These are phyloP conservation scores for Hermaeophaga mercurialis DNA, from an alignment of 2,888 invertebrate species.

Conservation along the genomic window DNA sequence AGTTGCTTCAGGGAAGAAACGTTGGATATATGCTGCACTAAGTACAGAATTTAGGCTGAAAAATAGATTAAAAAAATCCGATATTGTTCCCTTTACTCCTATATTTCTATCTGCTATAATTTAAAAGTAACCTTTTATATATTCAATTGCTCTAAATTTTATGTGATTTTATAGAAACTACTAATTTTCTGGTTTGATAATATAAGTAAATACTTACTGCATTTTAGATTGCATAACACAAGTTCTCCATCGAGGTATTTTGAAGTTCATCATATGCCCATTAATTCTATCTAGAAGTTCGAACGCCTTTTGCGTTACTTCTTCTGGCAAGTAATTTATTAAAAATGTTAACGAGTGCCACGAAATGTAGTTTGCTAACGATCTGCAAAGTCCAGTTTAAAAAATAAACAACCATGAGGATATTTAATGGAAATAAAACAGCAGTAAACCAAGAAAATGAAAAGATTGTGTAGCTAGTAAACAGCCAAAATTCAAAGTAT, in stretches of 20 bases:
- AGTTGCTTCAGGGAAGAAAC: constrained; percentile 48
- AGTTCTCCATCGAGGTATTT: constrained; percentile 43
- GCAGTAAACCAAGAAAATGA: too few relatives aligned
- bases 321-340: constrained; percentile 47
- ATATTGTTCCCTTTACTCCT: too few relatives aligned
- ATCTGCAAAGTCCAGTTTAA: too few relatives aligned
- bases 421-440: too few relatives aligned
- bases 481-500: too few relatives aligned
- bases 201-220: constrained; percentile 37
- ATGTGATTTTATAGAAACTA: too few relatives aligned
- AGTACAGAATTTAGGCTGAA: constrained; percentile 41
- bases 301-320: constrained; percentile 43
- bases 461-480: too few relatives aligned
- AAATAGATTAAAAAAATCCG: too few relatives aligned
- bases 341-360: constrained; percentile 50
- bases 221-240: constrained; percentile 43
- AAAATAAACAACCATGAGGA: too few relatives aligned
- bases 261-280: constrained; percentile 36
- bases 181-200: background rate
- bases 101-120: too few relatives aligned
- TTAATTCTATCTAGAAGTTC: constrained; percentile 44
- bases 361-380: constrained; percentile 52
- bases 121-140: too few relatives aligned
- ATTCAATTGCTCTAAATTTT: too few relatives aligned
- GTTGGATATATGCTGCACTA: constrained; percentile 49